Evolutionary conservation across 2,797 vertebrate species (phyloP), one percentile per base, ranked within the genome.

Genomic region (Aythya fuligula): DNA sequence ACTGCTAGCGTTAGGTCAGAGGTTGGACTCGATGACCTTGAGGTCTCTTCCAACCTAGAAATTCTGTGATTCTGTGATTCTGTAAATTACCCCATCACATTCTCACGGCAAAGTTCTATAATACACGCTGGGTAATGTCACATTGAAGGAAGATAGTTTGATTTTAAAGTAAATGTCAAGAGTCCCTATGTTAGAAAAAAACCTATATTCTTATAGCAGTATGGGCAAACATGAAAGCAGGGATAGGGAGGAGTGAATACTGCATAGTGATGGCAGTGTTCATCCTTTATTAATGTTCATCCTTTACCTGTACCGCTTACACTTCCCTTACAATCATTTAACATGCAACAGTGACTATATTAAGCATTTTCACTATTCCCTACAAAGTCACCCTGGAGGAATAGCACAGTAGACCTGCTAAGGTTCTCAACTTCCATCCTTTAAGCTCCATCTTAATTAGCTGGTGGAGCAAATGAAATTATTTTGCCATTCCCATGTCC

Each of bases 391-490:
- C 92, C 94, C 96, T 93, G 78, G 86, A 96, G 95, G 92, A 95
- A 92, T 83, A 67, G 85, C 83, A 60, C 82, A 92, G 95, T 76
- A 95, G 75, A 92, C 87, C 92, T 85, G 38, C 62, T 95, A 81
- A 92, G 84, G 54, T 96, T 96, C 96, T 96, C 84, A 95, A 45
- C 85, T 94, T 96, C 85, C 67, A 47, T 92, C 62, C 84, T 96
- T 95, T 95, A 89, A 96, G 79, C 62, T 97, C 89, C 84, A 93
- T 97, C 95, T 97, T 98, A 97, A 98, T 98, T 97, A 97, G 94
- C 74, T 92, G 77, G 74, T 87, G 62, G 74, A 97, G 86, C 54
- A 76, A 95, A 87, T 95, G 89, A 95, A 93, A 97, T 96, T 96
- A 95, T 97, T 96, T 96, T 96, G 82, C 97, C 93, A 93, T 97